phyloP scores from a whole-genome alignment of 2,888 invertebrate genomes.

The Corythucha ciliata region DNA sequence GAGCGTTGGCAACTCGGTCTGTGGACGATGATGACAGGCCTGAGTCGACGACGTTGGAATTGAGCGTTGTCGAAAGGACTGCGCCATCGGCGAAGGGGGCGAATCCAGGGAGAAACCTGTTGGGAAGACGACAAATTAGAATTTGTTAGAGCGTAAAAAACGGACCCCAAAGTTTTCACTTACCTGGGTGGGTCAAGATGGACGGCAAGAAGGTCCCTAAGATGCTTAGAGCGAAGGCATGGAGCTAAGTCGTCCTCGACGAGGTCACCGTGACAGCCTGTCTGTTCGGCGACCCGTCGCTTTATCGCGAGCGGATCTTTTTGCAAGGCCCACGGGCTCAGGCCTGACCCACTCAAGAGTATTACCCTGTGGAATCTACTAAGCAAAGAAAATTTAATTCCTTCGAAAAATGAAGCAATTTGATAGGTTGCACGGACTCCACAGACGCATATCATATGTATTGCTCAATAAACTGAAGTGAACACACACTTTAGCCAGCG shows the following conservation, averaged over 20 bases:
- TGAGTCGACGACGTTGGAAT: slow-evolving; percentile 28
- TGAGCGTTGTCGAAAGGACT: slow-evolving; percentile 48
- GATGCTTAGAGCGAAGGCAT: slow-evolving; percentile 68
- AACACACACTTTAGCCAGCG: no score
- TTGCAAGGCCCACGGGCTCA: slow-evolving; percentile 87
- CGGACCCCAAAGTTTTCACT: neutral
- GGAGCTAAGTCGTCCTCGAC: slow-evolving; percentile 75
- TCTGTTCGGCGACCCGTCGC: slow-evolving; percentile 69
- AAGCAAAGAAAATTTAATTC: no score
- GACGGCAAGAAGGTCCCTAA: slow-evolving; percentile 62
- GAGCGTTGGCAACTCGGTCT: no score
- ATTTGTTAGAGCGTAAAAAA: no score
- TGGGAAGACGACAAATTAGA: no score
- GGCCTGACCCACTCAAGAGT: slow-evolving; percentile 78
- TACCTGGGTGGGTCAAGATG: slow-evolving; percentile 60
- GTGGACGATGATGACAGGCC: slow-evolving; percentile 23
- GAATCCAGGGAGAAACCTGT: slow-evolving; percentile 71
- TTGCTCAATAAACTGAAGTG: no score
- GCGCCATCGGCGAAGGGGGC: slow-evolving; percentile 93
- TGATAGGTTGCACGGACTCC: no score
- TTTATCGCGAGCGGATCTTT: slow-evolving; percentile 73
- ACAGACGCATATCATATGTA: no score
- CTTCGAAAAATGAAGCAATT: no score
- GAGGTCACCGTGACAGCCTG: slow-evolving; percentile 70
- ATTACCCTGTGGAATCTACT: slow-evolving; percentile 81